Evolutionary conservation across 2,797 vertebrate genomes (phyloP).

Genomic region (Bovichtus diacanthus): DNA sequence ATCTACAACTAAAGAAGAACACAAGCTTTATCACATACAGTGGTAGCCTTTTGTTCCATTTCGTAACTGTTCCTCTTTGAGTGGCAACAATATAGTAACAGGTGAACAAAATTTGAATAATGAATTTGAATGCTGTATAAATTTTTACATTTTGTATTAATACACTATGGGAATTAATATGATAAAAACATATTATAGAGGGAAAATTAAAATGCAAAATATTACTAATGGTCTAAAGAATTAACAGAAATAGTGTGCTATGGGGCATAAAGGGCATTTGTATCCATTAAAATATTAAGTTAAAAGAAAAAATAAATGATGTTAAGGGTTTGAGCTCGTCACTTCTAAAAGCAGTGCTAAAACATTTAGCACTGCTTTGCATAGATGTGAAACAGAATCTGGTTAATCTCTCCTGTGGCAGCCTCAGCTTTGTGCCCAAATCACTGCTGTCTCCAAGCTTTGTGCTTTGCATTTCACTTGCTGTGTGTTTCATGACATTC

Average conservation of each 20-base stretch:
- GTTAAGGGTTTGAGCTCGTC: background rate
- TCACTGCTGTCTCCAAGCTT: constrained; percentile 11
- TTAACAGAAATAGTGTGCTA: background rate
- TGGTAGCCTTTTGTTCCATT: background rate
- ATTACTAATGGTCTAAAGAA: background rate
- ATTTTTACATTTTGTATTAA: background rate
- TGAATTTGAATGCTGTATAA: too few species aligned
- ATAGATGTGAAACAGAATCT: background rate
- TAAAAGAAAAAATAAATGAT: background rate
- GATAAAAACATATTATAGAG: background rate
- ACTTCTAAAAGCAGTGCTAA: background rate
- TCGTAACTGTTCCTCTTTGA: background rate
- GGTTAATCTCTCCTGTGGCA: background rate
- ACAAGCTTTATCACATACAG: background rate
- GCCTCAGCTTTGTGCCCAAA: constrained; percentile 9
- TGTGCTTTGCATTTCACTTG: constrained; percentile 25
- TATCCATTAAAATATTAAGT: background rate
- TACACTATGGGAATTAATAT: background rate
- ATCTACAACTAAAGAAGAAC: background rate
- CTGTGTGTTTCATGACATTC: constrained; percentile 33
- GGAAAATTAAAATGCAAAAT: background rate
- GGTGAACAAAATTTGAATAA: too few species aligned
- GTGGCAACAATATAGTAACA: background rate
- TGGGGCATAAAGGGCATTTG: background rate
- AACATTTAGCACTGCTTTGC: background rate